These are phyloP conservation scores for Lumbricus terrestris DNA, from an alignment of 2,888 invertebrate genomes.

Conservation along the genomic window DNA sequence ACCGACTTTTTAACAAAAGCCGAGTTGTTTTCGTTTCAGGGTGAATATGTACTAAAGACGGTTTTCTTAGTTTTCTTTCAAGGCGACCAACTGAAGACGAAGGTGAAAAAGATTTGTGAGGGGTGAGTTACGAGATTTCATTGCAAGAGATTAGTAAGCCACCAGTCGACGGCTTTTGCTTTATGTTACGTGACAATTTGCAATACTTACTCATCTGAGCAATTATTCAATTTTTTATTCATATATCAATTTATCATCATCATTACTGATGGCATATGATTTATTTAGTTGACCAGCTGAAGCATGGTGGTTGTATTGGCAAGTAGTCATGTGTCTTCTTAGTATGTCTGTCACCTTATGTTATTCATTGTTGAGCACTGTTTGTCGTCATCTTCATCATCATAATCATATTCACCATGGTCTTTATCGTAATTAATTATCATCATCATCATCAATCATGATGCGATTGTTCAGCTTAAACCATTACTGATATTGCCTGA, in stretches of 20 bases:
- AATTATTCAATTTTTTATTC: not conserved
- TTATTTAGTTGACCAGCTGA: too few relatives aligned
- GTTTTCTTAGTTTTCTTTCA: conserved; percentile 78
- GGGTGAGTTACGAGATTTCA: conserved; percentile 63
- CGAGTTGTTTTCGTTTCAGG: conserved; percentile 65
- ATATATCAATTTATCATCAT: conserved; percentile 62
- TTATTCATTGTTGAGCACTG: too few relatives aligned
- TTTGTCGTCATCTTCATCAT: not conserved
- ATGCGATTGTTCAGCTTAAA: too few relatives aligned
- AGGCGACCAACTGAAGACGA: conserved; percentile 95
- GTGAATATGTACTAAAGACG: conserved; percentile 91
- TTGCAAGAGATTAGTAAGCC: not conserved
- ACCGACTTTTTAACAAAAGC: not conserved
- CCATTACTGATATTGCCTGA: too few relatives aligned
- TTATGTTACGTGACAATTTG: too few relatives aligned
- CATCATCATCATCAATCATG: too few relatives aligned
- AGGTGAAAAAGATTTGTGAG: conserved; percentile 98
- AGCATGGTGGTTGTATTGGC: too few relatives aligned
- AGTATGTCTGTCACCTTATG: too few relatives aligned
- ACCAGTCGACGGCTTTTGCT: not conserved
- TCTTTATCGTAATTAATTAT: too few relatives aligned
- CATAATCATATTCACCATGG: too few relatives aligned
- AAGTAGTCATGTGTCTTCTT: too few relatives aligned
- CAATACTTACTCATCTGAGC: not conserved
- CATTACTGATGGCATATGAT: conserved; percentile 85